Percentiles rank a stretch among this genome's conserved stretches.
Conservation (phyloP, 2,113 vertebrate genomes). For the Coryphaenoides rupestris region DNA sequence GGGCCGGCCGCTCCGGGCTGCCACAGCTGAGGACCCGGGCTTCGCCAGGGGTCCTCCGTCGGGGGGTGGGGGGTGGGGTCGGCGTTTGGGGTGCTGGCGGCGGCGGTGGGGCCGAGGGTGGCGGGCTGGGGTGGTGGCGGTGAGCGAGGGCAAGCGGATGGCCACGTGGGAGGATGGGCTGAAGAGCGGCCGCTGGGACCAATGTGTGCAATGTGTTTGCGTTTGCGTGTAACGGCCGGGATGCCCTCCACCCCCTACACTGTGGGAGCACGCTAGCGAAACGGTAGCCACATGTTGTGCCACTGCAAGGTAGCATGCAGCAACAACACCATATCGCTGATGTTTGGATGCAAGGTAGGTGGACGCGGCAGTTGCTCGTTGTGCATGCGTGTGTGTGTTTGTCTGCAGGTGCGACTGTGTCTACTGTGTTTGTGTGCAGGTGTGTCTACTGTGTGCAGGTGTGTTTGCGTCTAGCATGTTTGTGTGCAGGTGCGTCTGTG, state of each 20-base stretch:
- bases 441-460: slow-evolving; percentile 4
- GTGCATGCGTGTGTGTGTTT: slow-evolving; percentile 1
- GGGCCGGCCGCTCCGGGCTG: slow-evolving; percentile 42
- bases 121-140: not conserved
- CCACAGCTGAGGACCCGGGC: slow-evolving; percentile 62
- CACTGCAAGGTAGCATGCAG: slow-evolving; percentile 90
- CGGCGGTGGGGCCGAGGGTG: too few species aligned
- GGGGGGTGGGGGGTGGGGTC: not conserved
- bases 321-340: slow-evolving; percentile 86
- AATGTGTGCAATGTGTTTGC: slow-evolving; percentile 41
- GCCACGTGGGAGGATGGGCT: slow-evolving; percentile 46
- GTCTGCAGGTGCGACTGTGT: not conserved
- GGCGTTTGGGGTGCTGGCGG: not conserved
- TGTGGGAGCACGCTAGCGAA: slow-evolving; percentile 62
- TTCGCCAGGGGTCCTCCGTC: not conserved
- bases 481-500: not conserved
- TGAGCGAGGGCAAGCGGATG: slow-evolving; percentile 12
- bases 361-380: slow-evolving; percentile 12
- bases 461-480: not conserved
- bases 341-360: slow-evolving; percentile 92
- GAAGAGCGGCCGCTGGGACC: slow-evolving; percentile 45
- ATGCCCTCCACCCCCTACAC: slow-evolving; percentile 55
- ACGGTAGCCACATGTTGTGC: slow-evolving; percentile 79
- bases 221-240: slow-evolving; percentile 57
- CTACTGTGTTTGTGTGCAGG: slow-evolving; percentile 17